Conservation (phyloP, 2,888 invertebrate species). For the Timema podura region DNA sequence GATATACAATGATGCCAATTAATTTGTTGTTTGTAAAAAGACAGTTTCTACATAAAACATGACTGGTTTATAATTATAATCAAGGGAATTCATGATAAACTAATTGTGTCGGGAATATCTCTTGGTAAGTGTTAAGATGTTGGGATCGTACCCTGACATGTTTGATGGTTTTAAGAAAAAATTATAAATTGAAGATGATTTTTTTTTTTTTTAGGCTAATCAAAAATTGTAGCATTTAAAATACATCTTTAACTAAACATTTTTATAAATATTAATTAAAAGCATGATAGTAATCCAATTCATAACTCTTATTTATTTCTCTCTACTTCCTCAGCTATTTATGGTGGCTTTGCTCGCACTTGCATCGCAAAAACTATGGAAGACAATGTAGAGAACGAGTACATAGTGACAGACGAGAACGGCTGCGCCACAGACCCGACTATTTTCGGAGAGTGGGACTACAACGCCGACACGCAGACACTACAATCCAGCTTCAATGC, state of each 20-base stretch:
- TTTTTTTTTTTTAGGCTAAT: neutral
- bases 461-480: slow-evolving; percentile 79
- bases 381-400: slow-evolving; percentile 82
- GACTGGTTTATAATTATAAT: too few species aligned
- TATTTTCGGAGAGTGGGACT: slow-evolving; percentile 92
- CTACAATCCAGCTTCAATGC: slow-evolving; percentile 87
- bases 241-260: neutral
- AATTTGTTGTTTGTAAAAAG: too few species aligned
- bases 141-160: too few species aligned
- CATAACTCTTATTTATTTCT: too few species aligned
- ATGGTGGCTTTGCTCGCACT: slow-evolving; percentile 89
- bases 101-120: too few species aligned
- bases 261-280: neutral
- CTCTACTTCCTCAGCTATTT: too few species aligned
- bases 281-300: neutral
- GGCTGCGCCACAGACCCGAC: slow-evolving; percentile 90
- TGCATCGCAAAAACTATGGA: slow-evolving; percentile 92
- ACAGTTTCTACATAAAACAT: too few species aligned
- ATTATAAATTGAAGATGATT: neutral
- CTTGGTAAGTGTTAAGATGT: too few species aligned
- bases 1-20: too few species aligned
- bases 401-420: slow-evolving; percentile 88
- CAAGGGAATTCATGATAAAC: too few species aligned
- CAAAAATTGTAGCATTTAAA: neutral
- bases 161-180: neutral